Conservation (phyloP, 2,113 vertebrate species). For the Grantiella picta region DNA sequence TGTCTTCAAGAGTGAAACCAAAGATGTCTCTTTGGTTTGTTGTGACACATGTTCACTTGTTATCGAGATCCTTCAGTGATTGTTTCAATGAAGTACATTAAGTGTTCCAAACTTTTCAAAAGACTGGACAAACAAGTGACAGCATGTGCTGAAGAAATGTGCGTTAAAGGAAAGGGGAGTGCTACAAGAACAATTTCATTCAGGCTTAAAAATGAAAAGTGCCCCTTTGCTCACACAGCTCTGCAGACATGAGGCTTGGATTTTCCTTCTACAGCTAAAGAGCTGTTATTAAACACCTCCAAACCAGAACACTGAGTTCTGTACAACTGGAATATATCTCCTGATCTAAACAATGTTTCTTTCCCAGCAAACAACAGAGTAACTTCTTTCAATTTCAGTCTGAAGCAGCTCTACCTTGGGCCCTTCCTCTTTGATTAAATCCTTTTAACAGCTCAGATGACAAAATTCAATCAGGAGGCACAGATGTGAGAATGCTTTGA, state of each 20-base stretch:
- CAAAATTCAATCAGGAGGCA: background rate
- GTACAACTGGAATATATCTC: background rate
- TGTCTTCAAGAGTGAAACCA: slow-evolving; percentile 65
- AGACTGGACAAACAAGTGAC: background rate
- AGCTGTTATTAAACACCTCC: background rate
- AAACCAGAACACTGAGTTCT: background rate
- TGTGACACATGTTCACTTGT: slow-evolving; percentile 79
- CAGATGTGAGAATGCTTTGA: background rate
- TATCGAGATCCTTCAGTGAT: slow-evolving; percentile 69
- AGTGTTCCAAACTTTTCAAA: background rate
- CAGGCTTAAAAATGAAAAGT: background rate
- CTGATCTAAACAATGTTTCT: background rate
- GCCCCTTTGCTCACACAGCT: background rate
- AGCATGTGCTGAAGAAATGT: background rate
- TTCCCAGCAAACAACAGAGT: background rate
- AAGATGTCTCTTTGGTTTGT: slow-evolving; percentile 68
- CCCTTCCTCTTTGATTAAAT: background rate
- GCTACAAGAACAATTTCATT: background rate
- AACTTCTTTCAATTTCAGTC: background rate
- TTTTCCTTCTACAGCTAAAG: background rate
- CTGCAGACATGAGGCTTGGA: background rate
- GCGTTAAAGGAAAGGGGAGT: background rate
- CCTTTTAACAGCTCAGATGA: background rate
- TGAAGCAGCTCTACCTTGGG: background rate
- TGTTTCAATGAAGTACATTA: background rate